phyloP scores from a whole-genome alignment of 2,797 vertebrate species.

The Sebastes hubbsi region DNA sequence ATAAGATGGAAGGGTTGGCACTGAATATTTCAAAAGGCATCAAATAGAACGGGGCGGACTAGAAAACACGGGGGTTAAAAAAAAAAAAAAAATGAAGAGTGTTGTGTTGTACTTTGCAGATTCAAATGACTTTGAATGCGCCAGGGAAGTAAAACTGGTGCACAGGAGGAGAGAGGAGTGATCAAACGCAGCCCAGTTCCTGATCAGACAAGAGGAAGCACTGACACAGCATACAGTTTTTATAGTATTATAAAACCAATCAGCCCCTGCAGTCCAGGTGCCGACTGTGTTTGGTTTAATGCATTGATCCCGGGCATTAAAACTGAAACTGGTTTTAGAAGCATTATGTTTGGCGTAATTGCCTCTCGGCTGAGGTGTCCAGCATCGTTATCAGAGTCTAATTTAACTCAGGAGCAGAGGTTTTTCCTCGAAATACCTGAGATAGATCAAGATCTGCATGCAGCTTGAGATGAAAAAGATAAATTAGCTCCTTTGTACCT shows the following conservation, averaged over 20 bases:
- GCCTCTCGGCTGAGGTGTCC: background rate
- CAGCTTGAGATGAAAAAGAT: background rate
- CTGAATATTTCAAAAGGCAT: constrained; percentile 74
- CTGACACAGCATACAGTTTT: constrained; percentile 7
- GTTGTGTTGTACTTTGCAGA: constrained; percentile 38
- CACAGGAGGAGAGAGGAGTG: constrained; percentile 4
- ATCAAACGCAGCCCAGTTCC: constrained; percentile 49
- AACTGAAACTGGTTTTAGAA: background rate
- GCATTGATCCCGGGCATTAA: background rate
- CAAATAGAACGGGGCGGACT: constrained; percentile 43
- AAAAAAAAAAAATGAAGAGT: too few relatives aligned
- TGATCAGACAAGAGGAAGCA: constrained; percentile 37
- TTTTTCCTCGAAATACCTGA: background rate
- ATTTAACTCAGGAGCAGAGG: constrained; percentile 11
- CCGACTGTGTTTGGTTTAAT: background rate
- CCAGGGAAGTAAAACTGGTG: constrained; percentile 35
- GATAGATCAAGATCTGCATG: background rate
- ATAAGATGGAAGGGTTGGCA: constrained; percentile 59
- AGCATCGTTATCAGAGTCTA: background rate
- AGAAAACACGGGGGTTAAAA: constrained; percentile 10
- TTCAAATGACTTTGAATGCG: constrained; percentile 48
- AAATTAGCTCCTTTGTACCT: too few relatives aligned
- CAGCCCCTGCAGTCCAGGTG: constrained; percentile 16
- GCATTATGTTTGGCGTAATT: background rate
- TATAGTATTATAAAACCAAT: constrained; percentile 20